Evolutionary conservation across 1,140 invertebrate genomes (phyloP), one percentile per base, ranked within the genome.

Genomic region (Brachionus rubens): DNA sequence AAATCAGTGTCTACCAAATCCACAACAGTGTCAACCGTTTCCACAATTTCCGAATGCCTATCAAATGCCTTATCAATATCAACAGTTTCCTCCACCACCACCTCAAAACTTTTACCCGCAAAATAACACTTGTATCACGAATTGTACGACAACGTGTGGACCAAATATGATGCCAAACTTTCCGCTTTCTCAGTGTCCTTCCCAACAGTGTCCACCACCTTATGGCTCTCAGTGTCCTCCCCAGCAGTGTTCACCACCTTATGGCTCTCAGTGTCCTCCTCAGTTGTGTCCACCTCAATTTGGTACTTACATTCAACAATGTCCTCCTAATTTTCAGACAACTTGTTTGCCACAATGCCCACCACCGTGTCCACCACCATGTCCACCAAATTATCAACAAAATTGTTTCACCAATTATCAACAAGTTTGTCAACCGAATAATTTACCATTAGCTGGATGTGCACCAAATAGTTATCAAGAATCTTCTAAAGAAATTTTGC

Each of bases 251-350:
- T 9, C 9, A 5, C 33, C 33, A 36, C 33, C 33, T 36, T 36
- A 9, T 36, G 4, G 4, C 3, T 5, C 33, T 36, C 33, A 36
- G 33, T 36, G 33, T 36, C 33, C 33, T 36, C 33, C 33, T 36
- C 33, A 36, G 14, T 14, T 14, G 14, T 46, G 43, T 46, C 4
- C 14, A 46, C 43, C 43, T n/a, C n/a, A n/a, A n/a, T n/a, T n/a
- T n/a, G n/a, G n/a, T n/a, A n/a, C n/a, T n/a, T n/a, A n/a, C n/a
- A n/a, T n/a, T n/a, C n/a, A n/a, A n/a, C n/a, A n/a, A n/a, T 30
- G 52, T 54, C 52, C 24, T 14, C 52, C 52, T 1, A 54, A 54
- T 54, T 54, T 54, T 54, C 52, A 54, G 33, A 62, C 21, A 9
- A 36, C 12, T 40, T n/a, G n/a, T n/a, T n/a, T n/a, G 21, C 56